These are phyloP conservation scores for Forbesichthys papilliferus DNA, from an alignment of 2,113 vertebrate genomes.

Conservation along the genomic window DNA sequence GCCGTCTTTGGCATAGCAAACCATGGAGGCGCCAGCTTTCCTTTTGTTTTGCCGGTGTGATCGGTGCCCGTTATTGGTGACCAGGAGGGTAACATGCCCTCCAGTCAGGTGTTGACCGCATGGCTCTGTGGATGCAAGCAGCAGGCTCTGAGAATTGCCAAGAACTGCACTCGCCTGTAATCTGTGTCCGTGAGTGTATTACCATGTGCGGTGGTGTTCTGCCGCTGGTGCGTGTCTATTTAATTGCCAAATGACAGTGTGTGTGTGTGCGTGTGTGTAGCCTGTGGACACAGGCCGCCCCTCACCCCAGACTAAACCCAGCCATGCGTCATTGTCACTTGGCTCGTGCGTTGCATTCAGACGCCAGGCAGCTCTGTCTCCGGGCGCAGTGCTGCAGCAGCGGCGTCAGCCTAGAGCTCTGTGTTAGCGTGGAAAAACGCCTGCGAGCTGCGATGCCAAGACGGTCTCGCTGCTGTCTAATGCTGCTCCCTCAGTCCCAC, in stretches of 20 bases:
- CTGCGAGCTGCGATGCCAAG: too few species aligned
- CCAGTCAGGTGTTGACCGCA: conserved; percentile 29
- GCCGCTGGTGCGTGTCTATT: conserved; percentile 73
- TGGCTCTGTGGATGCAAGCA: conserved; percentile 39
- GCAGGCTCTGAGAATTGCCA: conserved; percentile 15
- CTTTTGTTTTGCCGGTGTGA: conserved; percentile 22
- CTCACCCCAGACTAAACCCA: too few species aligned
- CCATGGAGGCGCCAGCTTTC: conserved; percentile 39
- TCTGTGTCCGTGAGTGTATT: conserved; percentile 21
- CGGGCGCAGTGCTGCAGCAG: too few species aligned
- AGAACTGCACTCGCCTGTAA: conserved; percentile 1
- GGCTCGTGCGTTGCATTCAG: neutral
- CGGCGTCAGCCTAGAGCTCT: too few species aligned
- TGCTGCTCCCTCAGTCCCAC: too few species aligned
- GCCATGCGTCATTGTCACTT: neutral
- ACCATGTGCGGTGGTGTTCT: conserved; percentile 38
- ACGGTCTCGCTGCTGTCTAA: too few species aligned
- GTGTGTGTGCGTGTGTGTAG: neutral
- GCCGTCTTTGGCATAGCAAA: conserved; percentile 57
- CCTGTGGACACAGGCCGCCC: too few species aligned
- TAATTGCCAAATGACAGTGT: conserved; percentile 65
- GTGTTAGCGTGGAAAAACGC: too few species aligned
- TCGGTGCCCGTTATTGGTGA: conserved; percentile 54
- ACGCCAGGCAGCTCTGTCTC: neutral
- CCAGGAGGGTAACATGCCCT: conserved; percentile 48